phyloP scores from a whole-genome alignment of 1,140 invertebrate species.

The Battus philenor region DNA sequence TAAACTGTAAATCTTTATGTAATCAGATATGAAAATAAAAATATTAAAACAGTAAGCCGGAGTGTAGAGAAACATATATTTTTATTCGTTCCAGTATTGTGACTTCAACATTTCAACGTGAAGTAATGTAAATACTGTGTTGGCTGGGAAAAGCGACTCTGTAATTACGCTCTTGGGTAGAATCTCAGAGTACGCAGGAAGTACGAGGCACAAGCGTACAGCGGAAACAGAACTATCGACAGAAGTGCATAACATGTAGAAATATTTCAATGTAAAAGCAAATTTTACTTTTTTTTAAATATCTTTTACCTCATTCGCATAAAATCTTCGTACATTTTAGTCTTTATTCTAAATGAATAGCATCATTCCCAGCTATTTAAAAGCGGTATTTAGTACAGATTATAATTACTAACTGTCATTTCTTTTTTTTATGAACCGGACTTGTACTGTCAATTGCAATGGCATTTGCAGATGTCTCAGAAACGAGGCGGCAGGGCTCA shows the following conservation, averaged over 20 bases:
- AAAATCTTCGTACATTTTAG: background rate
- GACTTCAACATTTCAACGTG: slow-evolving; percentile 33
- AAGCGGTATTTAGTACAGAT: no score
- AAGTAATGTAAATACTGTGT: slow-evolving; percentile 53
- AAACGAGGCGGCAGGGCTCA: no score
- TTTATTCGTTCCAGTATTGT: slow-evolving; percentile 32
- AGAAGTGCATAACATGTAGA: background rate
- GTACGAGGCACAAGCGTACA: slow-evolving; percentile 5
- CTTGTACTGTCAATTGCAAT: no score
- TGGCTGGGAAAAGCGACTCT: slow-evolving; percentile 36
- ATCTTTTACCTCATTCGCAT: no score
- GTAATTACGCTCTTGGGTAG: slow-evolving; percentile 49
- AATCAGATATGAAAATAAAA: no score
- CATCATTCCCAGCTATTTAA: no score
- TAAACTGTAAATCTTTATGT: no score
- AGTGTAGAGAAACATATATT: slow-evolving; percentile 27
- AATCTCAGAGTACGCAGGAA: slow-evolving; percentile 13
- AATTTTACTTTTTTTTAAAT: no score
- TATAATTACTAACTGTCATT: no score
- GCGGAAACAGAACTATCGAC: slow-evolving; percentile 14
- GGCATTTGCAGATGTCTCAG: no score
- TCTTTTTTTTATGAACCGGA: no score
- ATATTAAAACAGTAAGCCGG: slow-evolving; percentile 21
- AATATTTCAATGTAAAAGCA: no score
- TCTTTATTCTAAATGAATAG: background rate